Base-by-base conservation (phyloP, 2,888 invertebrate genomes). In the Spialia ferax region DNA sequence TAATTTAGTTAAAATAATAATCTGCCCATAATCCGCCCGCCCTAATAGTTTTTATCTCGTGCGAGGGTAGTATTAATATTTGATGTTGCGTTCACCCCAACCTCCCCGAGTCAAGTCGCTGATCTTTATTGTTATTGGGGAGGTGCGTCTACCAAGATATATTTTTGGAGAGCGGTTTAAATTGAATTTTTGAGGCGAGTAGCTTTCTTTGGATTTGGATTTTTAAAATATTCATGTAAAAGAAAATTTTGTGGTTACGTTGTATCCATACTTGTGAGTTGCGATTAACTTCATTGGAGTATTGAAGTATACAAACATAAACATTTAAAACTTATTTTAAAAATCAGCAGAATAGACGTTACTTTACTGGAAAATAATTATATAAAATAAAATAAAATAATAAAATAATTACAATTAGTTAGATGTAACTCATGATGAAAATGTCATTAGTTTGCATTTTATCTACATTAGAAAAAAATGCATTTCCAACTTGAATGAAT, bases 1-100 rank as follows among this genome's bases (percentile, higher is more conserved):
- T 93, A 92, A 93, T 91, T 92, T 87, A 79, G 89, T 93, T 93
- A 93, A 92, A 93, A 91, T 91, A 89, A 93, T 93, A 93, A 92
- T 92, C 92, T 86, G 68, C 73, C 86, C 87, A 82, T 91, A 93
- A 91, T 89, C 92, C 89, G 75, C 76, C 74, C 76, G 79, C 86
- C 87, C 89, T 91, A 91, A 92, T 91, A 91, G 91, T 92, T 93
- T 92, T 92, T 92, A 91, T 91, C 86, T 87, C 79, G 82, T 80
- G 76, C 79, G 81, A 85, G 88, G 88, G 89, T 85, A 79, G 85
- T 79, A 88, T 91, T 92, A 93, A 93, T 93, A 91, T 89, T 91
- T 89, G 79, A 83, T 83, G 82, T 77, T 79, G 77, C 71, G 76
- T 70, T 70, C 75, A 69, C 77, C 79, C 77, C 77, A 69, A 67